Evolutionary conservation across 1,140 invertebrate species (phyloP), one percentile per base, ranked within the genome.

Genomic region (Lepidurus arcticus): DNA sequence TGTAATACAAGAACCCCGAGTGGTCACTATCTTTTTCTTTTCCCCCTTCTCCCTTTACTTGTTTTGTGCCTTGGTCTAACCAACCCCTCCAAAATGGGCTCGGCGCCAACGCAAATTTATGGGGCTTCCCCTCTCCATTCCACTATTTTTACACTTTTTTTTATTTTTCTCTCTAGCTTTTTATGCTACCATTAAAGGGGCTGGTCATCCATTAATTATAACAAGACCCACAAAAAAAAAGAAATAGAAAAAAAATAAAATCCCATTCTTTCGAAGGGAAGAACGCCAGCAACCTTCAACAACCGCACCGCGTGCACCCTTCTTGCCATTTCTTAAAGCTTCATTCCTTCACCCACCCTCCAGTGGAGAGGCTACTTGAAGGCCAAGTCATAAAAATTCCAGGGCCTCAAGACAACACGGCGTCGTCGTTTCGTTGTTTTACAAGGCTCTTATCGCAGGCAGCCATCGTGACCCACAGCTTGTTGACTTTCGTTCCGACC

Each of bases 121-220:
- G 53, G 7, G 16, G 13, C 21, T 65, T 65, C 53, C 53, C 53
- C 53, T 47, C 16, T 47, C 45, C 16, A 10, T 16, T 21, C 53
- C 53, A 16, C 16, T 65, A 65, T 4, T 65, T 65, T 65, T 65
- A 65, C 53, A 65, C 53, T 65, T 65, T 65, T 65, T 65, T 34
- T 65, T 65, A 13, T 65, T 47, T 65, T 65, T n/a, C 53, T 21
- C 21, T 65, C 47, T 65, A 21, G 53, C 53, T 65, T 65, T 65
- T 65, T 65, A 65, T 65, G 53, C 53, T 65, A 65, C 53, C 53
- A 65, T 65, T 65, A 65, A 65, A 65, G 53, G 53, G 53, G 53
- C 13, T 65, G 53, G 53, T 65, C 53, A 65, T 65, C 53, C 53
- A 65, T 65, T 65, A 65, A 65, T 65, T 65, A 65, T 16, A 65